Evolutionary conservation across 2,888 invertebrate species (phyloP).

Genomic region (Mycalesis mineus): DNA sequence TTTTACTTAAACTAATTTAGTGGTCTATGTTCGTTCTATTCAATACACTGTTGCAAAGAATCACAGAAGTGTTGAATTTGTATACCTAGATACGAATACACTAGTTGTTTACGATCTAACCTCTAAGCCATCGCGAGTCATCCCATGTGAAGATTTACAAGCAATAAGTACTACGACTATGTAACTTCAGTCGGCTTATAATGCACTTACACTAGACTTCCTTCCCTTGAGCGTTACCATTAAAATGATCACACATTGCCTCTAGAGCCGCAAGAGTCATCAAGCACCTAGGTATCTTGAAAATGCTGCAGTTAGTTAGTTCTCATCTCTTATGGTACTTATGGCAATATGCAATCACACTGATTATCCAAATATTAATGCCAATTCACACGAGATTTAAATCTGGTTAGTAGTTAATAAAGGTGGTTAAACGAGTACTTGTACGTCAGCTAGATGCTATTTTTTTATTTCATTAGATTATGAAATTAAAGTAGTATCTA

Average conservation of each 20-base stretch:
- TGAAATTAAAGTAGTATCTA: too few relatives aligned
- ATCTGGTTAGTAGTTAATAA: too few relatives aligned
- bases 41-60: background rate
- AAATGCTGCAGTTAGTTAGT: background rate
- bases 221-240: constrained; percentile 43
- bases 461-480: too few relatives aligned
- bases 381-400: constrained; percentile 13
- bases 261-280: background rate
- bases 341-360: background rate
- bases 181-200: constrained; percentile 64
- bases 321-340: background rate
- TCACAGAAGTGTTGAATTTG: constrained; percentile 5
- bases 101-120: background rate
- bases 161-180: constrained; percentile 41
- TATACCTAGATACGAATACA: constrained; percentile 11
- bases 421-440: too few relatives aligned
- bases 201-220: constrained; percentile 47
- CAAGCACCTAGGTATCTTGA: background rate
- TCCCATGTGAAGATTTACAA: constrained; percentile 35
- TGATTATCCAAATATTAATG: constrained; percentile 29
- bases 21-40: constrained; percentile 2
- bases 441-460: too few relatives aligned
- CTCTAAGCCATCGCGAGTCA: constrained; percentile 46
- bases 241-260: background rate
- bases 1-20: constrained; percentile 7